Evolutionary conservation across 2,113 vertebrate species (phyloP), one percentile per base, ranked within the genome.

Genomic region (Vimba vimba): DNA sequence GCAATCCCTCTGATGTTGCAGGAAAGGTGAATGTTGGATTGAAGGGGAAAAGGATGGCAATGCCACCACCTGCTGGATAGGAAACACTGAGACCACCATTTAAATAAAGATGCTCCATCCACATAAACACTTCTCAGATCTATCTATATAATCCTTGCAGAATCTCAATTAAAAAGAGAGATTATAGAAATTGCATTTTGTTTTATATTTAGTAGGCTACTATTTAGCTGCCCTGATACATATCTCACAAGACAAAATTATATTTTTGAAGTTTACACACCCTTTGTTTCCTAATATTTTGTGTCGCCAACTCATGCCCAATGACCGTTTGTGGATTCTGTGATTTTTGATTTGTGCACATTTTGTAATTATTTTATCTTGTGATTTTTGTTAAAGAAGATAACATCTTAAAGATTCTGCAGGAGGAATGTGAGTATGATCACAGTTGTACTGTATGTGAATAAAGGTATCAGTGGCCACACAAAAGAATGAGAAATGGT

Each of bases 61-160:
- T 82, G 47, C 15, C 62, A 33, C 79, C 79, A 69, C 25, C 79
- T 82, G 64, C 79, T 82, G 79, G 79, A 52, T 30, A 47, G 9
- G 55, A 30, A 50, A 64, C 43, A 50, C n/a, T 30, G 6, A 81
- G 13, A 6, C 9, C 21, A 23, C 27, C 60, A 23, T n/a, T 82
- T 43, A 25, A 60, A 43, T 12, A n/a, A 59, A 59, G 11, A 25
- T 19, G 43, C 13, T 25, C 15, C 23, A 36, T 60, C 33, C 55
- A 43, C 50, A 60, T 27, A 43, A n/a, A 74, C 39, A 75, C 23
- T 75, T n/a, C 23, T 25, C 23, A 69, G 33, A 39, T 43, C 43
- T 4, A 2, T 21, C 4, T n/a, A n/a, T n/a, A 15, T 68, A 33
- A 62, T 12, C n/a, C 23, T 25, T 25, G n/a, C 8, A 62, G n/a